These are phyloP conservation scores for Tachysurus vachellii DNA, from an alignment of 2,113 vertebrate species.

Conservation along the genomic window DNA sequence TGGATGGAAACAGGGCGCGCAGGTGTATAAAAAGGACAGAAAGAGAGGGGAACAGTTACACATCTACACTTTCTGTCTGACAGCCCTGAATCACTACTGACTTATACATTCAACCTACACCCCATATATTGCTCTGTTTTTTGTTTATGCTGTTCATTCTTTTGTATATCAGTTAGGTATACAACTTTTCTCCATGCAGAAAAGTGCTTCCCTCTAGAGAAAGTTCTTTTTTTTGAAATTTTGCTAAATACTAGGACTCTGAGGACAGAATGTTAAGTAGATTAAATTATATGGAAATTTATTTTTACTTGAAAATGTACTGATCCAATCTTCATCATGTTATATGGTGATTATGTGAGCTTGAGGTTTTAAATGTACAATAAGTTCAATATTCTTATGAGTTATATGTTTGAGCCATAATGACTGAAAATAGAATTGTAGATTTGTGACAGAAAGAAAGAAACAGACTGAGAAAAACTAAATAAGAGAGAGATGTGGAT, in stretches of 20 bases:
- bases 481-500: conserved; percentile 31
- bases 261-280: not conserved
- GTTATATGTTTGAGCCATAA: conserved; percentile 24
- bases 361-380: not conserved
- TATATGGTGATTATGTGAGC: not conserved
- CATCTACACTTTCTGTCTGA: conserved; percentile 23
- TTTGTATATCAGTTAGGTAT: conserved; percentile 6
- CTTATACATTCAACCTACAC: conserved; percentile 19
- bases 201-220: too few species aligned
- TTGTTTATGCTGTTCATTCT: conserved; percentile 1
- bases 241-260: too few species aligned
- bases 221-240: too few species aligned
- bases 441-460: not conserved
- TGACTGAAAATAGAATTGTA: conserved; percentile 44
- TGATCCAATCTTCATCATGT: not conserved
- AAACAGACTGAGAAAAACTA: conserved; percentile 1
- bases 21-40: not conserved
- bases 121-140: not conserved
- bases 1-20: not conserved
- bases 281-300: not conserved
- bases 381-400: not conserved
- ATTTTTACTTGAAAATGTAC: not conserved
- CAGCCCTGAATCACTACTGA: conserved; percentile 16
- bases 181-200: not conserved
- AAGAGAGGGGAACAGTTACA: not conserved